Percentiles rank a stretch among this genome's conserved stretches.
phyloP scores from a whole-genome alignment of 2,888 invertebrate species.

The Seira ritae region DNA sequence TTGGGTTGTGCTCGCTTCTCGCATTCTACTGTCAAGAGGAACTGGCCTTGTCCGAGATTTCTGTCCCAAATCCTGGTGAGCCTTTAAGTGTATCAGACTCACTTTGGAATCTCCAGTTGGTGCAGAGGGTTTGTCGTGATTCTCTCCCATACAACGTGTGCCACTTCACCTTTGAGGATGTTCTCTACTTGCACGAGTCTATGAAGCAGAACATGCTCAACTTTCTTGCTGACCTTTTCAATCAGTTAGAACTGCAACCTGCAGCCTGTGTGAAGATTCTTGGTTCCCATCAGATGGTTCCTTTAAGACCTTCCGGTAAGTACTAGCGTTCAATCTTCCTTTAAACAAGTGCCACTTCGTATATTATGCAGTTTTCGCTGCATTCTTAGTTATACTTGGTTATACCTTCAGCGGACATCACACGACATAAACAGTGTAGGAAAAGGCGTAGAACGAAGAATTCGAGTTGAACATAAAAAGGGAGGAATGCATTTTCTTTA shows the following conservation, averaged over 20 bases:
- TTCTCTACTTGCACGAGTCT: constrained; percentile 95
- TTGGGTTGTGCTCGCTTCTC: constrained; percentile 89
- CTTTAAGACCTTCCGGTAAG: constrained; percentile 70
- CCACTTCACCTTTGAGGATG: constrained; percentile 96
- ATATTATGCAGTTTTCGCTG: no score
- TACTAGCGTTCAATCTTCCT: no score
- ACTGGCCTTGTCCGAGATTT: constrained; percentile 83
- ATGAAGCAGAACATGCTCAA: constrained; percentile 94
- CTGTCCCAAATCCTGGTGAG: constrained; percentile 72
- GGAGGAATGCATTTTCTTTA: no score
- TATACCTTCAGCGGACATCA: no score
- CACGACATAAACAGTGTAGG: no score
- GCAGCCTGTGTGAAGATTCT: constrained; percentile 91
- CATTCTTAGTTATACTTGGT: no score
- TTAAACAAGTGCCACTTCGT: no score
- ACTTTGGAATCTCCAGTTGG: constrained; percentile 91
- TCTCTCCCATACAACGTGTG: constrained; percentile 92
- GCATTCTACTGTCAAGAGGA: constrained; percentile 93
- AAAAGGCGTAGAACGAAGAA: no score
- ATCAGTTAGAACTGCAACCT: constrained; percentile 91
- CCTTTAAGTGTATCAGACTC: constrained; percentile 75
- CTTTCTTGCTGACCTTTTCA: constrained; percentile 95
- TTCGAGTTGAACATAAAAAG: no score
- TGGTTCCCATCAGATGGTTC: constrained; percentile 77
- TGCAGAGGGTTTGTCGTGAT: constrained; percentile 89